Percentiles rank a stretch among this genome's conserved stretches.
These are phyloP conservation scores for Parochlus steinenii DNA, from an alignment of 2,888 invertebrate species.

Conservation along the genomic window DNA sequence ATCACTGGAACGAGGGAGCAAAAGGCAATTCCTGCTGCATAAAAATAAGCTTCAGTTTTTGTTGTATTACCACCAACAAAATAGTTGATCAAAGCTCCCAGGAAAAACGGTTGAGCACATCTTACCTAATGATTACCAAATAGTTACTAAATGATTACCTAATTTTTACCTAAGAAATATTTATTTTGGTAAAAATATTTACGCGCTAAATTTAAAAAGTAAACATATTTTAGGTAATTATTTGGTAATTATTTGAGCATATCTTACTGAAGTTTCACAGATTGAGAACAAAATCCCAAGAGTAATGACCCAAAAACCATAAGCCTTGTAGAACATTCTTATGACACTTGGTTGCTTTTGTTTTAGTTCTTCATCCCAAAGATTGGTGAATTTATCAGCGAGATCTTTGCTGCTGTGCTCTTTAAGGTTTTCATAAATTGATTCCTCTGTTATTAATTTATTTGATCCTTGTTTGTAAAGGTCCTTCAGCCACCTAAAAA, in stretches of 20 bases:
- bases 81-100: conserved; percentile 49
- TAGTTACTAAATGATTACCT: too few species aligned
- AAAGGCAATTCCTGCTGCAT: conserved; percentile 46
- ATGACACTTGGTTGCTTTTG: conserved; percentile 31
- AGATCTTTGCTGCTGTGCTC: conserved; percentile 34
- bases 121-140: too few species aligned
- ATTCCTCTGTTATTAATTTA: conserved; percentile 34
- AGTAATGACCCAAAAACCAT: conserved; percentile 26
- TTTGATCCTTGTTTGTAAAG: conserved; percentile 33
- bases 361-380: conserved; percentile 29
- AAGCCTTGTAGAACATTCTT: conserved; percentile 29
- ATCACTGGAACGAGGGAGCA: conserved; percentile 37
- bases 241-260: too few species aligned
- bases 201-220: too few species aligned
- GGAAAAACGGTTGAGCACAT: conserved; percentile 47
- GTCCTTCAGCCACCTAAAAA: conserved; percentile 37
- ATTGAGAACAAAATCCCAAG: conserved; percentile 23
- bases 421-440: conserved; percentile 36
- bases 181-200: too few species aligned
- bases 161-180: too few species aligned
- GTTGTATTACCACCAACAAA: conserved; percentile 33
- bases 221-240: too few species aligned
- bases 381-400: conserved; percentile 28
- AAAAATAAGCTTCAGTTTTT: conserved; percentile 42
- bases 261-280: conserved; percentile 25